Evolutionary conservation across 2,797 vertebrate genomes (phyloP).

Genomic region (Botia kubotai): DNA sequence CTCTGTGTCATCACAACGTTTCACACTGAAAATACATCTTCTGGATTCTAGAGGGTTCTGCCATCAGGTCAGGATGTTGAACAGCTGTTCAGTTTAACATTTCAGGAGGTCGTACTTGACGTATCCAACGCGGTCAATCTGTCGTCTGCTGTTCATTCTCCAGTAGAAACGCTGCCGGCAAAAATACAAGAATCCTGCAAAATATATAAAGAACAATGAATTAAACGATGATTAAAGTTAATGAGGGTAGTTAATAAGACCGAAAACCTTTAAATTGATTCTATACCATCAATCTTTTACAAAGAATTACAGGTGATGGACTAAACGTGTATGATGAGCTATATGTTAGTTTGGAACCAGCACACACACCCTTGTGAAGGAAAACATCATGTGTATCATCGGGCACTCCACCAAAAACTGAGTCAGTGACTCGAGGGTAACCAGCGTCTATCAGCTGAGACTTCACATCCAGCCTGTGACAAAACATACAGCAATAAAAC

Average conservation of each 20-base stretch:
- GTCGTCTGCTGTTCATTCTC: slow-evolving; percentile 83
- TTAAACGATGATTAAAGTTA: not conserved
- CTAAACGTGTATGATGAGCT: not conserved
- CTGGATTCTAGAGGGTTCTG: slow-evolving; percentile 9
- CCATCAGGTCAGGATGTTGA: slow-evolving; percentile 12
- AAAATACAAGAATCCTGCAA: slow-evolving; percentile 87
- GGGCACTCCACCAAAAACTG: slow-evolving; percentile 84
- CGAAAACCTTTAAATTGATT: no score
- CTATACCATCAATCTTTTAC: no score
- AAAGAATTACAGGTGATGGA: no score
- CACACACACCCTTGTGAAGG: slow-evolving; percentile 84
- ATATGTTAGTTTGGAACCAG: not conserved
- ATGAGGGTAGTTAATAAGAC: not conserved
- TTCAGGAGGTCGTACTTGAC: slow-evolving; percentile 89
- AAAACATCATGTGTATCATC: slow-evolving; percentile 86
- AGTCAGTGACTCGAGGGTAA: slow-evolving; percentile 78
- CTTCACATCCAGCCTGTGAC: slow-evolving; percentile 84
- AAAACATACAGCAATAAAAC: slow-evolving; percentile 20
- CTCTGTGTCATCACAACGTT: slow-evolving; percentile 8
- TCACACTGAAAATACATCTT: slow-evolving; percentile 26
- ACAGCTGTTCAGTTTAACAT: slow-evolving; percentile 66
- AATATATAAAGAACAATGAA: slow-evolving; percentile 41
- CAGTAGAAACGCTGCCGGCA: slow-evolving; percentile 88
- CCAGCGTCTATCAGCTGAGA: slow-evolving; percentile 83
- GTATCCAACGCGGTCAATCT: slow-evolving; percentile 88